Evolutionary conservation across 2,888 invertebrate genomes (phyloP), one percentile per base, ranked within the genome.

Genomic region (Megastigmus dorsalis): DNA sequence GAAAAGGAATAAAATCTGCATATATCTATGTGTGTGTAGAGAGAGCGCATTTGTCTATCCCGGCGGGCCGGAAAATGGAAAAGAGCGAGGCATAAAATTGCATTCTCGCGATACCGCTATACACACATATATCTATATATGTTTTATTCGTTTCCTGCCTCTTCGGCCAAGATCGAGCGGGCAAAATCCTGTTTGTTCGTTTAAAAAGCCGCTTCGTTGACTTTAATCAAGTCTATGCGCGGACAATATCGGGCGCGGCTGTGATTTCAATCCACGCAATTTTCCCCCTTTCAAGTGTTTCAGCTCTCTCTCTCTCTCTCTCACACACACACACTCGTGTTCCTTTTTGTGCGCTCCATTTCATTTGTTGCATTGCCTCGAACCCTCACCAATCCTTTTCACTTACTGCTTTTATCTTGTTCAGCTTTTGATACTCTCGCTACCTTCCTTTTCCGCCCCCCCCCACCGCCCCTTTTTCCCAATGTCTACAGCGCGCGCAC

Each of bases 1-100:
- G n/a, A n/a, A n/a, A n/a, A n/a, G n/a, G n/a, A n/a, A n/a, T n/a
- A n/a, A n/a, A n/a, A n/a, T n/a, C n/a, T n/a, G 10, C 28, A 9
- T 6, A 9, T 33, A 36, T 36, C 18, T 20, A 9, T 10, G 30
- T 43, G 15, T 26, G n/a, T 20, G 20, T 48, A 18, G 20, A 7
- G 20, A 7, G 20, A 0, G 33, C 20, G 33, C 18, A 18, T 69
- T 52, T 60, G 69, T 69, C 59, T 59, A 43, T 60, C 66, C 10
- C 67, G 57, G n/a, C 62, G 67, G 48, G 33, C 48, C 54, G 74
- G 74, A 74, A 74, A 74, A 69, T 69, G 43, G 45, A 50, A 57
- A 69, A 54, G 63, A 50, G 50, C 30, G 63, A 63, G 74, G 63
- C 57, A 69, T 74, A 57, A 68, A 74, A 74, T 74, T 74, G 63